A percentile compares a stretch with the other conserved stretches of the same genome.
These are phyloP conservation scores for Ibycter americanus DNA, from an alignment of 2,797 vertebrate genomes.

Conservation along the genomic window DNA sequence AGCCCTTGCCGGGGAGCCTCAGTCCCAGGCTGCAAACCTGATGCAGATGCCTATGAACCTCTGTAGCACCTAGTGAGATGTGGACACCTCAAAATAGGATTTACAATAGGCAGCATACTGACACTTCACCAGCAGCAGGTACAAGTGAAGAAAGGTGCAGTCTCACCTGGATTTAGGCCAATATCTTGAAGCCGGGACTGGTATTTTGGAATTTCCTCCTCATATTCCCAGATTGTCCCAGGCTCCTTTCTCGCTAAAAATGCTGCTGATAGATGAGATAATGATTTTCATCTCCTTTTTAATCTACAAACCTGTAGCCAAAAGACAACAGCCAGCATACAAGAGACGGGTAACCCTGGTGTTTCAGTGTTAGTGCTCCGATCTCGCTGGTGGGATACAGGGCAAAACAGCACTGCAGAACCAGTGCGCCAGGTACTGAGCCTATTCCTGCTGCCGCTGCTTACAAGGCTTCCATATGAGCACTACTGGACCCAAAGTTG, in stretches of 20 bases:
- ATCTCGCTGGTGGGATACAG: neutral
- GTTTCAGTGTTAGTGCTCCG: neutral
- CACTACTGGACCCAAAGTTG: neutral
- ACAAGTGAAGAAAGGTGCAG: neutral
- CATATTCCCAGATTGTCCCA: neutral
- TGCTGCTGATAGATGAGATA: neutral
- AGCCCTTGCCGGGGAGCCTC: neutral
- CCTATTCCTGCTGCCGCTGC: neutral
- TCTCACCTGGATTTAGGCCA: neutral
- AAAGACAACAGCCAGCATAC: neutral
- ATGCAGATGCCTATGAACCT: neutral
- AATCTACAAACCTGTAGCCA: rapidly evolving
- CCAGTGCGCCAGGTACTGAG: neutral
- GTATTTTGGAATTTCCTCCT: neutral
- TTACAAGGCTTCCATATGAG: neutral
- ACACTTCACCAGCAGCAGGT: neutral
- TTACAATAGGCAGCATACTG: neutral
- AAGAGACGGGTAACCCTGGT: neutral
- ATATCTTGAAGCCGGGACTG: neutral
- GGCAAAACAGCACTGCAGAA: neutral
- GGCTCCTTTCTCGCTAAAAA: neutral
- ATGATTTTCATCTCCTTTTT: neutral
- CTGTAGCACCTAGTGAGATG: neutral
- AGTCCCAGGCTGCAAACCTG: neutral
- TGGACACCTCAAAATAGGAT: neutral